Conservation (phyloP, 2,113 vertebrate genomes). For the Lasiurus cinereus region DNA sequence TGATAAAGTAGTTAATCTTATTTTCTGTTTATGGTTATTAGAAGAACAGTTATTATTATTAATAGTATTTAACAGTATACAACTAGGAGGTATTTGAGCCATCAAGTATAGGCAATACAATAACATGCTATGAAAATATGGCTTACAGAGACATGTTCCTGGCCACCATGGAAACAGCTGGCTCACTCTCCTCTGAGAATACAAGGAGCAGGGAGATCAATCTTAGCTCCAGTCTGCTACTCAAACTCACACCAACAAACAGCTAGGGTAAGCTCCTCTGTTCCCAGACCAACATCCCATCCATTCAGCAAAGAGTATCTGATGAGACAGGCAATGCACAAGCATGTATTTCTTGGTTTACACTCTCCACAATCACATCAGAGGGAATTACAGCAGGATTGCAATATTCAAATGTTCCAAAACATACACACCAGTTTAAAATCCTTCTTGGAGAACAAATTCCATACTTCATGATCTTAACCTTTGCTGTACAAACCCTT, state of each 20-base stretch:
- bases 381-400: neutral
- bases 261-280: neutral
- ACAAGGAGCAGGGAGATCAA: neutral
- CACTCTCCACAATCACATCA: neutral
- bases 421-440: neutral
- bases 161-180: neutral
- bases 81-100: neutral
- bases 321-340: neutral
- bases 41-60: neutral
- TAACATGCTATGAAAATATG: neutral
- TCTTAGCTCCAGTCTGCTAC: neutral
- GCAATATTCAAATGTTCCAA: neutral
- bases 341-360: neutral
- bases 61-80: neutral
- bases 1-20: neutral
- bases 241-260: neutral
- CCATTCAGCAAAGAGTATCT: neutral
- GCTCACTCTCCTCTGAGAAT: neutral
- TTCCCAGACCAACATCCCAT: neutral
- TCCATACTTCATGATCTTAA: conserved; percentile 5
- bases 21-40: conserved; percentile 52
- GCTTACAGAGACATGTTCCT: neutral
- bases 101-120: neutral
- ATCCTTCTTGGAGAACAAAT: conserved; percentile 6
- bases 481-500: neutral